Percentiles rank a stretch among this genome's conserved stretches.
These are phyloP conservation scores for Drosophila affinis DNA, from an alignment of 2,888 invertebrate species.

Conservation along the genomic window DNA sequence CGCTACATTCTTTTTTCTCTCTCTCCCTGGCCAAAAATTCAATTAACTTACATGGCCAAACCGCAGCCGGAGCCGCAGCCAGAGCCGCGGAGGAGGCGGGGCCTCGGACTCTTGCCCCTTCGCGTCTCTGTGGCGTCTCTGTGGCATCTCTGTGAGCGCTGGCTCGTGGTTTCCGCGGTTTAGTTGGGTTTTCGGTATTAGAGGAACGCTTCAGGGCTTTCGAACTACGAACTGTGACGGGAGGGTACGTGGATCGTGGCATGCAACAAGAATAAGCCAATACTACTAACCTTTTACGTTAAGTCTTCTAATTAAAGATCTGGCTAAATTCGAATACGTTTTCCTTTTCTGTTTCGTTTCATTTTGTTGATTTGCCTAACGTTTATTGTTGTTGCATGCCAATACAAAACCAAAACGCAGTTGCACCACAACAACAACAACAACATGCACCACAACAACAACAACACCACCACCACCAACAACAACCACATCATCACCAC, in stretches of 20 bases:
- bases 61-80: constrained; percentile 60
- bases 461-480: constrained; percentile 47
- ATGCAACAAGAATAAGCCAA: constrained; percentile 62
- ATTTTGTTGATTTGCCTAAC: constrained; percentile 38
- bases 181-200: constrained; percentile 12
- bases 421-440: constrained; percentile 48
- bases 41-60: constrained; percentile 62
- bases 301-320: constrained; percentile 14
- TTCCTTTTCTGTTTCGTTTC: constrained; percentile 45
- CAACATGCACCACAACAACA: constrained; percentile 41
- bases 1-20: constrained; percentile 25
- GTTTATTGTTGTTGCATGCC: constrained; percentile 71
- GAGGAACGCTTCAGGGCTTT: constrained; percentile 32
- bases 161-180: constrained; percentile 28
- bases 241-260: constrained; percentile 5
- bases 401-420: constrained; percentile 45
- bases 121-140: constrained; percentile 3
- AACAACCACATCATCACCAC: constrained; percentile 57
- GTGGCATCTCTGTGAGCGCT: constrained; percentile 12
- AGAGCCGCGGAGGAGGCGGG: background rate
- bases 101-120: background rate
- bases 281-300: constrained; percentile 7
- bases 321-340: constrained; percentile 18
- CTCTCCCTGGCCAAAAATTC: constrained; percentile 57
- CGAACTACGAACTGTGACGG: constrained; percentile 5